phyloP scores from a whole-genome alignment of 2,113 vertebrate genomes.

The Morone saxatilis region DNA sequence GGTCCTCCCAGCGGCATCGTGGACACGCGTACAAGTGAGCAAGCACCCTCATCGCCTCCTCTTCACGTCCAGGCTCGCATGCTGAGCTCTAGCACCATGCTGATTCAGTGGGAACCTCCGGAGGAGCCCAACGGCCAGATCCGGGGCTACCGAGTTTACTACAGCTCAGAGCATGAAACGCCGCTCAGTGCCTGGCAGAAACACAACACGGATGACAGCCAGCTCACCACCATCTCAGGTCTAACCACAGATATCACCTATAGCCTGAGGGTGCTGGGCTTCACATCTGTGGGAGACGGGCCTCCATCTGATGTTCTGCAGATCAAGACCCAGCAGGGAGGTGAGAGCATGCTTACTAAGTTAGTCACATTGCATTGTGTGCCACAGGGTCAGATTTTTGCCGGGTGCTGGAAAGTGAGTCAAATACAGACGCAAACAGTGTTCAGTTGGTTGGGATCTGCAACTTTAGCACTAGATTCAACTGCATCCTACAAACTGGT shows the following conservation, averaged over 20 bases:
- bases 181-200: slow-evolving; percentile 92
- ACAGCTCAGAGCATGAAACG: slow-evolving; percentile 85
- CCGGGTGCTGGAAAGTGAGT: no score
- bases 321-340: slow-evolving; percentile 96
- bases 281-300: slow-evolving; percentile 94
- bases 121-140: slow-evolving; percentile 96
- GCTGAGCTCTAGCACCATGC: slow-evolving; percentile 94
- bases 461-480: no score
- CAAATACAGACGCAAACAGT: no score
- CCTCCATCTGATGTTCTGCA: slow-evolving; percentile 93
- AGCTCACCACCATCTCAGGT: slow-evolving; percentile 91
- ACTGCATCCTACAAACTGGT: no score
- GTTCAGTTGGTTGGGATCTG: no score
- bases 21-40: slow-evolving; percentile 92
- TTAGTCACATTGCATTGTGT: not conserved
- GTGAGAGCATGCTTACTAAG: slow-evolving; percentile 79
- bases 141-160: slow-evolving; percentile 93
- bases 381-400: not conserved
- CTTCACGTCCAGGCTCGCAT: slow-evolving; percentile 93
- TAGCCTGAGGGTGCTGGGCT: slow-evolving; percentile 92
- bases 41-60: slow-evolving; percentile 94
- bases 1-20: slow-evolving; percentile 90
- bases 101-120: slow-evolving; percentile 96
- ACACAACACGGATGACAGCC: slow-evolving; percentile 92
- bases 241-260: slow-evolving; percentile 93